Conservation (phyloP, 2,888 invertebrate species). For the Drosophila testacea region DNA sequence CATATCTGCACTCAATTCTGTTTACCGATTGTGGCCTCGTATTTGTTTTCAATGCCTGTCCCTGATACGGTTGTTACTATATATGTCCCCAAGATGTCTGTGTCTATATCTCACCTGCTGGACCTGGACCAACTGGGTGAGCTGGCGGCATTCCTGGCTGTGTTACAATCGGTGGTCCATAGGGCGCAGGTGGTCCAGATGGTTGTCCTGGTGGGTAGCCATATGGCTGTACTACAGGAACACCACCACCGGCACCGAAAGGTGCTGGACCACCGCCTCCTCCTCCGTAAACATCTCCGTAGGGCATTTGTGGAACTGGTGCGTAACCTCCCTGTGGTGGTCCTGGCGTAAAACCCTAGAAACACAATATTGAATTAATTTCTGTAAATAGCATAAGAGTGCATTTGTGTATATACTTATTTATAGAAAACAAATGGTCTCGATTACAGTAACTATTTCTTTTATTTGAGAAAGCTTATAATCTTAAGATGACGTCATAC, state of each 20-base stretch:
- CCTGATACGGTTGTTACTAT: background rate
- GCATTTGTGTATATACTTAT: background rate
- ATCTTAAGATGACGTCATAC: background rate
- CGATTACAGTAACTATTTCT: background rate
- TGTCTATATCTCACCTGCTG: conserved; percentile 51
- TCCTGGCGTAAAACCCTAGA: conserved; percentile 77
- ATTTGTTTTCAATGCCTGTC: background rate
- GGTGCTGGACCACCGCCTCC: conserved; percentile 29
- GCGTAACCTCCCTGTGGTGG: conserved; percentile 77
- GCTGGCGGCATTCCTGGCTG: conserved; percentile 79
- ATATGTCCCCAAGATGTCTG: background rate
- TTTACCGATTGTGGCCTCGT: conserved; percentile 11
- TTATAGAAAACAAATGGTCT: background rate
- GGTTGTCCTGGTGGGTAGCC: conserved; percentile 55
- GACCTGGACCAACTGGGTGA: conserved; percentile 52
- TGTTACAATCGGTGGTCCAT: conserved; percentile 74
- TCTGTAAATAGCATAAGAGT: background rate
- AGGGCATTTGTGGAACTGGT: conserved; percentile 84
- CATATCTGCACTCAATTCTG: conserved; percentile 8
- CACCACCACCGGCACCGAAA: conserved; percentile 47
- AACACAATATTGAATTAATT: conserved; percentile 1
- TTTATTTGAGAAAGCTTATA: background rate
- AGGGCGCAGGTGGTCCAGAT: conserved; percentile 54
- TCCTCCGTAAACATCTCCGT: conserved; percentile 46
- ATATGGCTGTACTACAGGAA: conserved; percentile 37